Evolutionary conservation across 2,888 invertebrate genomes (phyloP), one percentile per base, ranked within the genome.

Genomic region (Beris chalybata): DNA sequence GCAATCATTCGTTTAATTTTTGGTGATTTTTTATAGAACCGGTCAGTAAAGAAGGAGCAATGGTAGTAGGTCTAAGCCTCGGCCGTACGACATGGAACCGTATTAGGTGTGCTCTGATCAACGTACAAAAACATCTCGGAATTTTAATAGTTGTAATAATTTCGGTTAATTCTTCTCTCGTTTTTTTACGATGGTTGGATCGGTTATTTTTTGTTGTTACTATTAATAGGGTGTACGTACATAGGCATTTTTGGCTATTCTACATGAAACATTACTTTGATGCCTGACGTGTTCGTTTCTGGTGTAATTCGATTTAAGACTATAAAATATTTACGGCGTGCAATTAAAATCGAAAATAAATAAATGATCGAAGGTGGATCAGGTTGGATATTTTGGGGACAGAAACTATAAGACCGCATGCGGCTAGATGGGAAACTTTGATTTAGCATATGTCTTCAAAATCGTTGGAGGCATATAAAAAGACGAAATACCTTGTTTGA

Each of bases 81-180:
- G 22, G 22, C 22, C 22, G 3, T 22, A 22, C 22, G 22, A 22
- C 22, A 22, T 22, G 22, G 22, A 22, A 22, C 22, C 22, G 38
- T 38, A 38, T 38, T 38, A 9, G 38, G 38, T 38, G 38, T 38
- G 38, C 38, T 38, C 38, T 2, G 1, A 38, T 38, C 38, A 1
- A 38, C 38, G 38, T 38, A 38, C 38, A 9, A 38, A 38, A 38
- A 38, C 38, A 38, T 38, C 38, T 7, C 7, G 13, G 48, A 22
- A 48, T 48, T 48, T 48, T 48, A 48, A 48, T 48, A 48, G 48
- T 48, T 48, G 22, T 48, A 48, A 48, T 48, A 48, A 48, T 48
- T 48, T 48, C 48, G 12, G 48, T 15, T 48, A 22, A 48, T 9
- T 11, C 48, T 48, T 48, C 5, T 48, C 22, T 48, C 48, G 22